Base-by-base conservation (phyloP, 2,888 invertebrate genomes). In the Dynastes grantii region DNA sequence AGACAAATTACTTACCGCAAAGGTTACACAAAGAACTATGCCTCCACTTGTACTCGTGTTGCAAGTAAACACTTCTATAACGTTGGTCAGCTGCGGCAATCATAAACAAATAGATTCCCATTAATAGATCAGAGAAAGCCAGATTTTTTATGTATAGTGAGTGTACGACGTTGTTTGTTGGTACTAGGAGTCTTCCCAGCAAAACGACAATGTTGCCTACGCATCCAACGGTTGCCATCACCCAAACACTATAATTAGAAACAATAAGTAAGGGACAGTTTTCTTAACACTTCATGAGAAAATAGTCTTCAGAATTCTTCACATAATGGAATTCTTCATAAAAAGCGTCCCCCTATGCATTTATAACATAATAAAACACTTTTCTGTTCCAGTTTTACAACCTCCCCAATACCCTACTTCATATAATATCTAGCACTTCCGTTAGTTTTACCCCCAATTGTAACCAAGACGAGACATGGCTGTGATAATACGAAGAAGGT, bases 61-160 rank as follows among this genome's bases (percentile, higher is more conserved):
- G 86, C 45, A 93, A 89, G 83, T 93, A 93, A 61, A 90, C 87
- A 1, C 91, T 92, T 58, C 92, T 88, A 84, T 89, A 88, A 53
- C 86, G 84, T 64, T 87, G 85, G 85, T 93, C 93, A 32, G 90
- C 90, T 53, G 88, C 87, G 3, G 92, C 93, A 79, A 93, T 92
- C 51, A 91, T 87, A 78, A 92, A 89, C 77, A 93, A 87, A 85
- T 92, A 93, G 55, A 92, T 85, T 22, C 92, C 92, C 93, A 93
- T 93, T 51, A 93, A 86, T 5, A 93, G 88, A 85, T 93, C 93
- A 32, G 92, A 92, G 76, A 92, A 87, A 0, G 92, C 92, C 82
- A 93, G 88, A 84, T 93, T 92, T 82, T 91, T 90, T 80, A 93
- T 89, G 86, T 92, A 92, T 27, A 93, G 88, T 0, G 92, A 92